phyloP scores from a whole-genome alignment of 2,797 vertebrate species.

The Falco biarmicus region DNA sequence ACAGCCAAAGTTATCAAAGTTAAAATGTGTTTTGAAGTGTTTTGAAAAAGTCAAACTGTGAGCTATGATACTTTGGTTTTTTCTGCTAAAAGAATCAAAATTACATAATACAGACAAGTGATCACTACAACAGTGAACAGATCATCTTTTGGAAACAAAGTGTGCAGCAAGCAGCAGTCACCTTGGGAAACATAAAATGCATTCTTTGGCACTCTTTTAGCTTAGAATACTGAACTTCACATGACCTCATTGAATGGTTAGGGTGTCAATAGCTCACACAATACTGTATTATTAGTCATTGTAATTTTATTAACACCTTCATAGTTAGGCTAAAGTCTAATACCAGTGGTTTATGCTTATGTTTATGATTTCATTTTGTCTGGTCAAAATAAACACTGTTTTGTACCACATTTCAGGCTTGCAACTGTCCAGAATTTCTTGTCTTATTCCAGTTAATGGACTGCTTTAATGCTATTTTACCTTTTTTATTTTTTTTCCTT shows the following conservation, averaged over 20 bases:
- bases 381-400: background rate
- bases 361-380: background rate
- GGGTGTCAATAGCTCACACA: fast-evolving
- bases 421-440: background rate
- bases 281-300: background rate
- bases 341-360: background rate
- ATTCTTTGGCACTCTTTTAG: background rate
- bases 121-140: background rate
- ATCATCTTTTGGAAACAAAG: background rate
- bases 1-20: background rate
- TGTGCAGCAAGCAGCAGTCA: background rate
- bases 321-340: background rate
- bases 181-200: background rate
- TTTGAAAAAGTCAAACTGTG: background rate
- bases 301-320: background rate
- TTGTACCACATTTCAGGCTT: background rate
- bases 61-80: background rate
- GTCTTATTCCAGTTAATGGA: background rate
- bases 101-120: background rate
- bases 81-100: background rate
- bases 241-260: background rate
- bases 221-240: background rate
- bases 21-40: background rate
- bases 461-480: background rate
- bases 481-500: no score